Percentiles rank a stretch among this genome's conserved stretches.
These are phyloP conservation scores for Rhorus exstirpatorius DNA, from an alignment of 2,888 invertebrate species.

Conservation along the genomic window DNA sequence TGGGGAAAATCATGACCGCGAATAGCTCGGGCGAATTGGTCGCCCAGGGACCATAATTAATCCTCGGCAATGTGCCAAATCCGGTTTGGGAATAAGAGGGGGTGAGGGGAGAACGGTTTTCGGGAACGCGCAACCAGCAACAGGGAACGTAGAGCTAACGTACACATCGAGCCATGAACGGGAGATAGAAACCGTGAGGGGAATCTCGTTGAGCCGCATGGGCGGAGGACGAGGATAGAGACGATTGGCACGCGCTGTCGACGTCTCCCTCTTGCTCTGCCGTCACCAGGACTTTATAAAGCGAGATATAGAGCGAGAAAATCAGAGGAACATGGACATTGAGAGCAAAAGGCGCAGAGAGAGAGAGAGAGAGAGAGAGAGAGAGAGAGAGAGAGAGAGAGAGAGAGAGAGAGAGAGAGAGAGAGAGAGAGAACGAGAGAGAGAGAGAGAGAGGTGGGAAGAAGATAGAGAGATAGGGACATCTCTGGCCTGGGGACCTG, in stretches of 20 bases:
- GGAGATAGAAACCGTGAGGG: slow-evolving; percentile 22
- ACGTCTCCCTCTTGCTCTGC: slow-evolving; percentile 36
- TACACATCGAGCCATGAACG: not conserved
- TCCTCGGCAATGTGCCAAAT: slow-evolving; percentile 71
- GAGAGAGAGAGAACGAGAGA: slow-evolving; percentile 49
- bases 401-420: slow-evolving; percentile 22
- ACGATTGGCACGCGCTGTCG: slow-evolving; percentile 65
- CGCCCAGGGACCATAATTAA: slow-evolving; percentile 71
- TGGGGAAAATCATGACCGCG: slow-evolving; percentile 62
- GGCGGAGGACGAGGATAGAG: slow-evolving; percentile 49
- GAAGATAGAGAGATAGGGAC: slow-evolving; percentile 33
- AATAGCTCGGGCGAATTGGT: slow-evolving; percentile 55
- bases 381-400: slow-evolving; percentile 41
- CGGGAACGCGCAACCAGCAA: slow-evolving; percentile 58
- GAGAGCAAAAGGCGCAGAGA: slow-evolving; percentile 8
- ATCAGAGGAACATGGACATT: slow-evolving; percentile 27
- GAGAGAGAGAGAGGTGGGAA: slow-evolving; percentile 26
- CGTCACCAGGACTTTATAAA: slow-evolving; percentile 24
- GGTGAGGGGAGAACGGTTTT: slow-evolving; percentile 8
- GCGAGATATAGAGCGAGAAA: slow-evolving; percentile 23
- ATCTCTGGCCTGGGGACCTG: slow-evolving; percentile 56
- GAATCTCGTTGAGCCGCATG: slow-evolving; percentile 63
- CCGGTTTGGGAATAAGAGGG: slow-evolving; percentile 3
- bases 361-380: slow-evolving; percentile 45
- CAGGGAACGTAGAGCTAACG: slow-evolving; percentile 46